phyloP scores from a whole-genome alignment of 2,888 invertebrate genomes.

The Chrysolina americana region DNA sequence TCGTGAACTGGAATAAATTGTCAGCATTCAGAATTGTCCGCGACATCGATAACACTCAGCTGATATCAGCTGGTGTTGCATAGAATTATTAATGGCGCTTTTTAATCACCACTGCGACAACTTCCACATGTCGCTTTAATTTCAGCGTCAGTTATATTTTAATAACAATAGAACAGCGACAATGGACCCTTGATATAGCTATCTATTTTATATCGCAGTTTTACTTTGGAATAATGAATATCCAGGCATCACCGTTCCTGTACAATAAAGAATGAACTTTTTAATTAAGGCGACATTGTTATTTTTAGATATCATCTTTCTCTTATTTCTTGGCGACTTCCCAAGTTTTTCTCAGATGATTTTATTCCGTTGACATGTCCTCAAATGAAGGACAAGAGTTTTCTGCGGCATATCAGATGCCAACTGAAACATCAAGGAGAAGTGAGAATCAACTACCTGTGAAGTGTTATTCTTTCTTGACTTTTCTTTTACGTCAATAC shows the following conservation, averaged over 20 bases:
- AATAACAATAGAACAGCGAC: constrained; percentile 39
- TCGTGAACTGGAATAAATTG: constrained; percentile 34
- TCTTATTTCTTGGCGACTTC: not conserved
- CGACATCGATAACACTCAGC: constrained; percentile 42
- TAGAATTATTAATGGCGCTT: constrained; percentile 37
- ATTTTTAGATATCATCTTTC: constrained; percentile 11
- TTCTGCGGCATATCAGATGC: not conserved
- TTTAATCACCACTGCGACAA: constrained; percentile 40
- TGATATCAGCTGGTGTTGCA: constrained; percentile 40
- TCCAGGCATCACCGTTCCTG: constrained; percentile 29
- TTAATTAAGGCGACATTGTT: constrained; percentile 28
- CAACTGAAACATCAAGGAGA: no score
- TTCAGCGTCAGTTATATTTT: constrained; percentile 36
- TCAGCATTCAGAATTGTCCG: constrained; percentile 31
- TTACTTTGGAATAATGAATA: constrained; percentile 35
- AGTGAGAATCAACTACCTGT: no score
- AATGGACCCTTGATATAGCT: constrained; percentile 37
- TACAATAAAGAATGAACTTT: constrained; percentile 40
- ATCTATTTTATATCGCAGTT: constrained; percentile 27
- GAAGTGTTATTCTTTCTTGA: no score
- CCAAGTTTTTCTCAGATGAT: not conserved
- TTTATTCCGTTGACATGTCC: not conserved
- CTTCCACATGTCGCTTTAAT: constrained; percentile 42
- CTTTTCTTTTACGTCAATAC: no score
- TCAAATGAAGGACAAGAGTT: not conserved